Base-by-base conservation (phyloP, 2,113 vertebrate species). In the Regulus satrapa region DNA sequence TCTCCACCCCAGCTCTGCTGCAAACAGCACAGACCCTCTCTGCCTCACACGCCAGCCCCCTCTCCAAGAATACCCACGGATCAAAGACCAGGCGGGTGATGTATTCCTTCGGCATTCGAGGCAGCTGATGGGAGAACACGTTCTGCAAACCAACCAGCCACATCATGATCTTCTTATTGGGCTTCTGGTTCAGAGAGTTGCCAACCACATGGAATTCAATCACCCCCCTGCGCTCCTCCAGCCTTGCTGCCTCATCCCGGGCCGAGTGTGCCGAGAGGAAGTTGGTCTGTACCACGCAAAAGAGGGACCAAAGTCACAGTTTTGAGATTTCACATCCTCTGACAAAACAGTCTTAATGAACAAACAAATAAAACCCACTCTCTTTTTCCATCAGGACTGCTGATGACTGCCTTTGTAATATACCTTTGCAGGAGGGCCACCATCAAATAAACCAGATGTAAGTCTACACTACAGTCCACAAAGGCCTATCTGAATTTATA, bases 71-170 rank as follows among this genome's bases (percentile, higher is more conserved):
- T 52, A 98, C 99, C 97, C 96, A 99, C 99, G 99, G 99, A 96
- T 99, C 99, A 89, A 99, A 99, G 89, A 99, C 99, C 25, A 99
- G 98, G 73, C 99, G 98, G 1, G 99, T 99, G 97, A 99, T 99
- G 94, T 99, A 99, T 78, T 99, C 99, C 92, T 99, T 99, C 3
- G 99, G 99, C 99, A 99, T 99, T 28, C 99, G 98, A 56, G 99
- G 99, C 66, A 99, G 98, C 97, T 99, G 99, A 94, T 99, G 99
- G 40, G 99, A 99, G 97, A 99, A 99, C 14, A 99, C 99, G 0
- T 99, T 99, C 98, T 99, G 99, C 45, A 99, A 98, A 68, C 99
- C 99, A 12, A 99, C 99, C 34, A 99, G 98, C 99, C 99, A 99
- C 98, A 99, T 99, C 97, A 99, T 97, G 93, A 99, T 99, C 97